phyloP scores from a whole-genome alignment of 1,140 invertebrate species.

The Tenebrio molitor region DNA sequence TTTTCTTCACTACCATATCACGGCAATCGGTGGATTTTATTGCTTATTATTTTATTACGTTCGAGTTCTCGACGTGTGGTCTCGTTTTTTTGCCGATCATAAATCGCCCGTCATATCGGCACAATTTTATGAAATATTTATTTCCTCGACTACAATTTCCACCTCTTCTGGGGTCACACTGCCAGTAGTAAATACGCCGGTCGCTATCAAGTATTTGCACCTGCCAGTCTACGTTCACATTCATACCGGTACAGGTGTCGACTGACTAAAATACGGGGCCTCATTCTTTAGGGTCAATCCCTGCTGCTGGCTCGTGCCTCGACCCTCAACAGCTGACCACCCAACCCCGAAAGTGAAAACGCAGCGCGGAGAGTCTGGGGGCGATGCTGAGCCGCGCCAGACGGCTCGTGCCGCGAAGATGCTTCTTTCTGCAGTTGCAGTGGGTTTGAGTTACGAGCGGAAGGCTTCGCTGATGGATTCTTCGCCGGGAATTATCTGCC shows the following conservation, averaged over 20 bases:
- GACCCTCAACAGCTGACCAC: slow-evolving; percentile 26
- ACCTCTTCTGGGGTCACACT: neutral
- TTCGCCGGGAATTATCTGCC: too few relatives aligned
- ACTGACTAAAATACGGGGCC: slow-evolving; percentile 36
- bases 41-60: slow-evolving; percentile 54
- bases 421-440: too few relatives aligned
- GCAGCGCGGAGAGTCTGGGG: too few relatives aligned
- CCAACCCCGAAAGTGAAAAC: slow-evolving; percentile 29
- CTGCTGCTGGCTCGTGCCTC: slow-evolving; percentile 25
- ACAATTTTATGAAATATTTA: slow-evolving; percentile 35
- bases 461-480: too few relatives aligned
- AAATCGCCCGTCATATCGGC: neutral
- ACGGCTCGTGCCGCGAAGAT: too few relatives aligned
- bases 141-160: neutral
- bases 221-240: slow-evolving; percentile 36
- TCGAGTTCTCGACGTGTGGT: slow-evolving; percentile 44
- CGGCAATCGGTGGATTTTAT: slow-evolving; percentile 49
- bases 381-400: too few relatives aligned
- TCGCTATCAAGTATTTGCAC: slow-evolving; percentile 37
- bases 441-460: too few relatives aligned
- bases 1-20: slow-evolving; percentile 51
- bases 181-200: slow-evolving; percentile 32
- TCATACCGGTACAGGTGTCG: slow-evolving; percentile 39
- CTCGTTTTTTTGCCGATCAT: slow-evolving; percentile 41
- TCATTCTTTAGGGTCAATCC: slow-evolving; percentile 38